Base-by-base conservation (phyloP, 2,113 vertebrate genomes). In the Phaethornis superciliosus region DNA sequence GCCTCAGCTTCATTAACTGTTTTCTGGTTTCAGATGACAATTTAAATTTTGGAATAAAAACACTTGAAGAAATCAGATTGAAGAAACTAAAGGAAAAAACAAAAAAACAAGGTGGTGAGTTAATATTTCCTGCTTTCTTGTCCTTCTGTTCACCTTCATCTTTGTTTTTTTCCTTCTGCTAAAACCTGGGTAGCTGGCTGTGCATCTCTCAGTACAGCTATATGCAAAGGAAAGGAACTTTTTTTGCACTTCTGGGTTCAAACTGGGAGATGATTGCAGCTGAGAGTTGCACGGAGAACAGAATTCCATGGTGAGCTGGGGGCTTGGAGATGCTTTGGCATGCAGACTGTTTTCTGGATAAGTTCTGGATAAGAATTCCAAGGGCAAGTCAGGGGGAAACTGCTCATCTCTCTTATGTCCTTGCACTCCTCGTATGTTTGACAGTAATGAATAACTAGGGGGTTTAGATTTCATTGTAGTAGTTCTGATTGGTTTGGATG, bases 1-100 rank as follows among this genome's bases (percentile, higher is more conserved):
- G 35, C 21, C 22, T 65, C 24, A 15, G 1, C 20, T 67, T 59
- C 68, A 54, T 85, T 68, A 49, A 26, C 9, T 21, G 0, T 65
- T 93, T 64, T 85, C 5, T 35, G 47, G 95, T 94, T 85, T 54
- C 92, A 99, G 99, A 97, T 72, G 98, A 98, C 81, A 94, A 90
- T 11, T 97, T 99, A 81, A 98, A 99, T 96, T 99, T 99, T 42
- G 98, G 98, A 75, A 98, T 99, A 81, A 99, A 99, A 97, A 99
- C 99, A 23, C 93, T 99, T 69, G 98, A 99, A 93, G 99, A 99
- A 96, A 99, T 99, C 88, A 98, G 98, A 59, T 91, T 98, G 97
- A 99, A 98, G 95, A 98, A 99, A 80, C 97, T 99, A 49, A 99
- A 98, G 84, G 98, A 98, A 71, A 99, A 98, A 97, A 97, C 98